Evolutionary conservation across 2,888 invertebrate species (phyloP), one percentile per base, ranked within the genome.

Genomic region (Dorcus hopei): DNA sequence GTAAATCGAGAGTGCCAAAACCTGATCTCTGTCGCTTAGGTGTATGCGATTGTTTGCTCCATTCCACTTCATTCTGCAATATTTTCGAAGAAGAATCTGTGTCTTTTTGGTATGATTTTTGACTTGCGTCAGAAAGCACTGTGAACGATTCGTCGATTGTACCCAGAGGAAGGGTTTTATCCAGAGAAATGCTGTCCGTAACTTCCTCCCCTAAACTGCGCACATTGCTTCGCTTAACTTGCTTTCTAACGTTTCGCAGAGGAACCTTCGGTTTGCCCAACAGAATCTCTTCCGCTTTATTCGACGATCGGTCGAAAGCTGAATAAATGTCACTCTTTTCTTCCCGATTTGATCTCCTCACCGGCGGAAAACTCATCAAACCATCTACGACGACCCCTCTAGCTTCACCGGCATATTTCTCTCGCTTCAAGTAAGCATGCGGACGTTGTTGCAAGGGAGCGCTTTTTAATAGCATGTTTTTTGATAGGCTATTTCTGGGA

Each of bases 281-380:
- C 9, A 45, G 9, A 56, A 78, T 78, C 57, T 77, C 75, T 55
- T 77, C 77, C 8, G 74, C 65, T 64, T 78, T 78, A 64, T 74
- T 75, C 8, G 77, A 77, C 7, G 75, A 71, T 52, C 67, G 64
- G 58, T 74, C 72, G 3, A 33, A 33, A 58, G 69, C 66, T 11
- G 62, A 64, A 23, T 53, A 53, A 61, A 61, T 53, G 43, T 52
- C 47, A 33, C 38, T 50, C 9, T 57, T 55, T 16, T 60, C 54
- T 11, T 61, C 62, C 3, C 55, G 47, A 40, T 59, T 45, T 9
- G 50, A 26, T 54, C 54, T 64, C 8, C 84, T 76, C 53, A 83
- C 82, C 8, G 84, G 82, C 61, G 83, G 83, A 65, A 84, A 72
- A 63, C 81, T 82, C 64, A 80, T 80, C 59, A 82, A 75, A 56